Evolutionary conservation across 1,140 invertebrate genomes (phyloP).

Genomic region (Drosophila cardini): DNA sequence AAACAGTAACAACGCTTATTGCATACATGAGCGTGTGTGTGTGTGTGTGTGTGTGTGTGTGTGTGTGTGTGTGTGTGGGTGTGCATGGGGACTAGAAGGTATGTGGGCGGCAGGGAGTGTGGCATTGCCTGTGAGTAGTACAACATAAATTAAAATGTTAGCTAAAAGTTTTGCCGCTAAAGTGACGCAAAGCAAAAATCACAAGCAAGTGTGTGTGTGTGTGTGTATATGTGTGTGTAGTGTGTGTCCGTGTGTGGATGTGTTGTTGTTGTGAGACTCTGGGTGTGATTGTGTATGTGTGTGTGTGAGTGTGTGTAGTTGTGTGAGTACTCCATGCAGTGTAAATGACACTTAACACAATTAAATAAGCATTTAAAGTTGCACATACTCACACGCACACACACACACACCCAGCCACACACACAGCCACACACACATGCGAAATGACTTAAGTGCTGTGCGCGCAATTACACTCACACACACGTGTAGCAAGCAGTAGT

Average conservation of each 20-base stretch:
- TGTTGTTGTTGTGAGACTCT: too few relatives aligned
- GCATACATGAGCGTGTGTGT: conserved; percentile 4
- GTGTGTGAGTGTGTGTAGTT: neutral
- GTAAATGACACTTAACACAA: conserved; percentile 83
- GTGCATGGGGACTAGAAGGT: neutral
- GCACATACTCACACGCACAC: conserved; percentile 30
- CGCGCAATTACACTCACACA: conserved; percentile 51
- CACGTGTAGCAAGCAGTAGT: neutral
- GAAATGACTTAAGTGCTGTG: conserved; percentile 57
- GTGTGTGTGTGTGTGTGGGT: neutral
- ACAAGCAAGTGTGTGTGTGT: conserved; percentile 9
- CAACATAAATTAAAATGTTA: conserved; percentile 82
- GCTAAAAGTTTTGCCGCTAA: conserved; percentile 77
- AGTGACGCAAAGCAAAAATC: conserved; percentile 50
- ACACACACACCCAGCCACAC: conserved; percentile 6
- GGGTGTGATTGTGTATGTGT: too few relatives aligned
- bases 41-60: conserved; percentile 2
- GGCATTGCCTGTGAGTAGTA: conserved; percentile 30
- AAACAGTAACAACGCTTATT: conserved; percentile 33
- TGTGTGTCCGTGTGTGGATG: too few relatives aligned
- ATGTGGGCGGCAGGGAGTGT: neutral
- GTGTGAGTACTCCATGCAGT: conserved; percentile 34
- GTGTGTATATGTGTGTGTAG: conserved; percentile 23
- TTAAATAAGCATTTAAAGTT: conserved; percentile 83
- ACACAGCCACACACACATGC: too few relatives aligned